phyloP scores from a whole-genome alignment of 2,797 vertebrate species.

The Octomys mimax region DNA sequence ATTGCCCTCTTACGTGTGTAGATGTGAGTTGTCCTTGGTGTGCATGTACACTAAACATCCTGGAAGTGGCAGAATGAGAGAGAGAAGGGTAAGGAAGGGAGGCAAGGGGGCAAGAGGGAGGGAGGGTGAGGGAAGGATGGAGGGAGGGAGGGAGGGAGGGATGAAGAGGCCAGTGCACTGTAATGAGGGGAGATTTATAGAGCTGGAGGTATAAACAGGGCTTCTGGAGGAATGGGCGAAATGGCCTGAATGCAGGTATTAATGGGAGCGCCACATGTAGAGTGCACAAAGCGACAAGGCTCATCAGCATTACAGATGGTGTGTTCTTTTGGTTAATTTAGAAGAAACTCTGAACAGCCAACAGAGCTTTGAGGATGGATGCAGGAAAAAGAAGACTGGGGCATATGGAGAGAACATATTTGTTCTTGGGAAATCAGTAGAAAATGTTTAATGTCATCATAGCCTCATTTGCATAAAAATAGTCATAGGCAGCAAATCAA shows the following conservation, averaged over 20 bases:
- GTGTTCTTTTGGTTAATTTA: constrained; percentile 71
- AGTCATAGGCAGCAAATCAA: constrained; percentile 51
- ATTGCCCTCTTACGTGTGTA: neutral
- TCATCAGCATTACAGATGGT: constrained; percentile 72
- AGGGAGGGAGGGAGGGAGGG: neutral
- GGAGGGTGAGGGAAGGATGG: neutral
- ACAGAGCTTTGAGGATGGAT: constrained; percentile 69
- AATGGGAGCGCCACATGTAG: neutral
- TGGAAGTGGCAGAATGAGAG: neutral
- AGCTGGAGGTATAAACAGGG: neutral
- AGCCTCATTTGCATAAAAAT: constrained; percentile 83
- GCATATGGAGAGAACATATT: constrained; percentile 84
- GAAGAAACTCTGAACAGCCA: constrained; percentile 67
- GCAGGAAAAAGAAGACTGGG: constrained; percentile 61
- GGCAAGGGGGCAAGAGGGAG: neutral
- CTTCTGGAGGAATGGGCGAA: neutral
- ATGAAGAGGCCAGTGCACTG: neutral
- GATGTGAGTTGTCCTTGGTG: neutral
- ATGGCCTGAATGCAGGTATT: constrained; percentile 47
- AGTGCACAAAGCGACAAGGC: neutral
- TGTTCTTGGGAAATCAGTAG: constrained; percentile 82
- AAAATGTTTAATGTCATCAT: constrained; percentile 83
- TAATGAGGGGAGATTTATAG: constrained; percentile 54
- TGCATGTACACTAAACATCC: neutral
- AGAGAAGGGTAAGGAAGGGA: neutral